Evolutionary conservation across 1,140 invertebrate species (phyloP).

Genomic region (Diuraphis noxia): DNA sequence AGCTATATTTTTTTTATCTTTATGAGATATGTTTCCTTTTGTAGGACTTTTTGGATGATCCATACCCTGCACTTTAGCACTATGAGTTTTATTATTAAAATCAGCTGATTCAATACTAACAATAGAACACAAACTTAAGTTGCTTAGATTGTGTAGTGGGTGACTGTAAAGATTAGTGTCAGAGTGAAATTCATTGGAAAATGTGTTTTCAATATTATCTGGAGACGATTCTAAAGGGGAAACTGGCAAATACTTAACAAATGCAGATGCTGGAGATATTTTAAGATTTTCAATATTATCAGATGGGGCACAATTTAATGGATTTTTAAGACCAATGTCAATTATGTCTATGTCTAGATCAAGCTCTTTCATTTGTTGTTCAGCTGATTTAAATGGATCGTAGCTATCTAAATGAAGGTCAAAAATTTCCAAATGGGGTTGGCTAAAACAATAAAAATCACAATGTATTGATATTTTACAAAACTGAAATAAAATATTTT

Average conservation of each 20-base stretch:
- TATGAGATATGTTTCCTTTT: conserved; percentile 25
- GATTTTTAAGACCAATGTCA: conserved; percentile 49
- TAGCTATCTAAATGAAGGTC: conserved; percentile 61
- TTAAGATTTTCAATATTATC: conserved; percentile 31
- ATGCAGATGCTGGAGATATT: conserved; percentile 62
- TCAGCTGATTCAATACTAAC: conserved; percentile 58
- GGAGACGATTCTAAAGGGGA: conserved; percentile 48
- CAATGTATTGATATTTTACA: not conserved
- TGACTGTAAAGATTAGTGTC: conserved; percentile 50
- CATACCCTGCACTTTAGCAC: not conserved
- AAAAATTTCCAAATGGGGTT: conserved; percentile 20
- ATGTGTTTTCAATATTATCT: conserved; percentile 40
- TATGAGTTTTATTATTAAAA: conserved; percentile 45
- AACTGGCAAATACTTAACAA: conserved; percentile 60
- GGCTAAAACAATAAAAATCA: not conserved
- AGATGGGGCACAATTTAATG: not conserved
- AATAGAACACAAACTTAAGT: conserved; percentile 62
- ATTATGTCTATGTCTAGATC: conserved; percentile 58
- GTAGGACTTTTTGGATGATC: conserved; percentile 4
- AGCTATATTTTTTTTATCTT: conserved; percentile 35
- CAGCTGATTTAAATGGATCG: conserved; percentile 70
- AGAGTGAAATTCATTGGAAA: not conserved
- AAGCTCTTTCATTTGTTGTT: conserved; percentile 72
- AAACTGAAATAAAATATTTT: not conserved
- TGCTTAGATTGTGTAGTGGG: conserved; percentile 60